Percentiles rank a stretch among this genome's conserved stretches.
Evolutionary conservation across 2,113 vertebrate genomes (phyloP).

Genomic region (Salvator merianae): DNA sequence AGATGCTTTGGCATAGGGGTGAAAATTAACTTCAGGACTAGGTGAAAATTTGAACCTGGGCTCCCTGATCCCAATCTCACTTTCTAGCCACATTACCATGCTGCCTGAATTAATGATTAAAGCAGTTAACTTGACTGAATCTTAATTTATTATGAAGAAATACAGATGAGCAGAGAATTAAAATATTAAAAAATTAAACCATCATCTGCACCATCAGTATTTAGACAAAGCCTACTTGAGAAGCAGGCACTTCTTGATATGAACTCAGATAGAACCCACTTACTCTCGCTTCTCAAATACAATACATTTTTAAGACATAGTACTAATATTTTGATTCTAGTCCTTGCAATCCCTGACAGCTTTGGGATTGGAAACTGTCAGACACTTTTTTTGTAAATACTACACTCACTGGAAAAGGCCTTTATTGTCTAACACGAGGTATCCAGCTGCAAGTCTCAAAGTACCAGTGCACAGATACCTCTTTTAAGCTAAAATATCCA

Average conservation of each 20-base stretch:
- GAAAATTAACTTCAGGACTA: too few species aligned
- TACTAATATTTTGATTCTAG: neutral
- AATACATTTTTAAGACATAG: neutral
- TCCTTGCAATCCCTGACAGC: neutral
- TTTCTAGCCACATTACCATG: too few species aligned
- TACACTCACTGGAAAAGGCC: too few species aligned
- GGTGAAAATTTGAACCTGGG: too few species aligned
- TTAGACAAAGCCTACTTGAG: neutral
- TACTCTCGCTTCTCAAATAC: neutral
- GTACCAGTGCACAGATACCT: too few species aligned
- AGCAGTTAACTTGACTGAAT: neutral
- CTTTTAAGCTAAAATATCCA: too few species aligned
- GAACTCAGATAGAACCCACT: neutral
- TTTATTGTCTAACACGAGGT: too few species aligned
- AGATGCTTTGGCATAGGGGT: too few species aligned
- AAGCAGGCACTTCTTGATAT: neutral
- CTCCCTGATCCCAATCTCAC: too few species aligned
- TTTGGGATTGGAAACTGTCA: neutral
- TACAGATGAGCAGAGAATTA: neutral
- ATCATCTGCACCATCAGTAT: too few species aligned
- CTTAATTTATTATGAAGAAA: neutral
- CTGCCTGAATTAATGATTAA: neutral
- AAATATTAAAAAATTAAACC: neutral
- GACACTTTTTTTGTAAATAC: too few species aligned
- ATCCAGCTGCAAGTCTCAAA: too few species aligned